Evolutionary conservation across 1,140 invertebrate species (phyloP).

Genomic region (Ostrea edulis): DNA sequence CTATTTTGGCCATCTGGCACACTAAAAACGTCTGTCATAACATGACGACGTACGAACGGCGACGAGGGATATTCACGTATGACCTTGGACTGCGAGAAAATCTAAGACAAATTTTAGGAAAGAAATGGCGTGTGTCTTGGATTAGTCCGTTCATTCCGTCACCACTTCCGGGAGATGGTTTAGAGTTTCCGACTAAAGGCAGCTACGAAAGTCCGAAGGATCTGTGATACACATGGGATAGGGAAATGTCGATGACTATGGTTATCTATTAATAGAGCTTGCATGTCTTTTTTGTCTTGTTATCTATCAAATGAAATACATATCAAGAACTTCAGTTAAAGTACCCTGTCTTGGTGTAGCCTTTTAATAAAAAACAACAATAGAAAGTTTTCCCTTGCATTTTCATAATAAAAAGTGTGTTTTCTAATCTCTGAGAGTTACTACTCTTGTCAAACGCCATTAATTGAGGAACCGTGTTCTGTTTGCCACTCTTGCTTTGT

Average conservation of each 20-base stretch:
- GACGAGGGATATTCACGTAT: constrained; percentile 85
- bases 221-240: constrained; percentile 42
- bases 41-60: constrained; percentile 85
- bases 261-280: too few species aligned
- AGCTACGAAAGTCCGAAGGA: constrained; percentile 57
- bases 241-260: neutral
- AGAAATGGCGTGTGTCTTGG: constrained; percentile 87
- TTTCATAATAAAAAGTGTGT: neutral
- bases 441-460: neutral
- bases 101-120: constrained; percentile 86
- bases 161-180: constrained; percentile 76
- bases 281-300: too few species aligned
- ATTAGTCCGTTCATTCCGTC: constrained; percentile 89
- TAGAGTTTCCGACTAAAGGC: constrained; percentile 64
- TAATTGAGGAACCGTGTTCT: neutral
- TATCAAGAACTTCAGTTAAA: too few species aligned
- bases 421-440: too few species aligned
- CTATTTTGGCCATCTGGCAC: constrained; percentile 84
- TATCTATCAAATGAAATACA: too few species aligned
- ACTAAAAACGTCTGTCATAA: constrained; percentile 84
- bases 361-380: too few species aligned
- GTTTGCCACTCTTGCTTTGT: neutral
- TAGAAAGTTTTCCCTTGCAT: neutral
- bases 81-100: constrained; percentile 87
- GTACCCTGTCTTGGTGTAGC: too few species aligned